Conservation (phyloP, 30 jellyfish, hydroid and myxozoan species). For the Clytia hemisphaerica region DNA sequence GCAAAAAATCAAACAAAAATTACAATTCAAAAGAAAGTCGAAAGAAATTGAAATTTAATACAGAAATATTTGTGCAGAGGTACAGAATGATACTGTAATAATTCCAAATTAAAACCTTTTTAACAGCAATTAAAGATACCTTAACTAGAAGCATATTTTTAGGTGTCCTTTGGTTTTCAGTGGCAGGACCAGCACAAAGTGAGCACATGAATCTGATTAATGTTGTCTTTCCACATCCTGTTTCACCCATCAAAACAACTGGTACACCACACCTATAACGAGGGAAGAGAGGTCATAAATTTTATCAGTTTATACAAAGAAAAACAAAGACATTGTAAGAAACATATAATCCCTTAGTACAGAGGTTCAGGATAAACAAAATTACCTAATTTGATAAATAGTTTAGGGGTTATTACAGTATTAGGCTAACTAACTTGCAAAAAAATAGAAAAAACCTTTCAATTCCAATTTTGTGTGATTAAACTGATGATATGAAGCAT, state of each 20-base stretch:
- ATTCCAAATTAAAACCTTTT: no score
- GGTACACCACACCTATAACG: constrained; percentile 43
- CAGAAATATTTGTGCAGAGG: no score
- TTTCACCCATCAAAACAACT: constrained; percentile 62
- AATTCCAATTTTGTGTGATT: not conserved
- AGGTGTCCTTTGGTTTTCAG: not conserved
- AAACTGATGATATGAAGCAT: not conserved
- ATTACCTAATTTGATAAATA: no score
- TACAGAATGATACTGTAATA: no score
- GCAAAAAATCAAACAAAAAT: not conserved
- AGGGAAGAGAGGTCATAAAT: not conserved
- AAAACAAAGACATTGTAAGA: not conserved
- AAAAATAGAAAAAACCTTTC: not conserved
- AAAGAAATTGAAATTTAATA: no score
- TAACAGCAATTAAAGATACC: constrained; percentile 4
- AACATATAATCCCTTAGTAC: not conserved
- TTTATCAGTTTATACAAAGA: not conserved
- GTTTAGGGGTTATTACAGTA: no score
- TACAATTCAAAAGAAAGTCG: no score
- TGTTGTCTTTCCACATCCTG: constrained; percentile 61
- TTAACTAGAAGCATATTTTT: constrained; percentile 50
- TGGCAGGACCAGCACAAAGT: constrained; percentile 34
- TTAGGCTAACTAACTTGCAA: no score
- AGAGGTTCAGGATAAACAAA: no score
- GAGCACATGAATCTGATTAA: constrained; percentile 55